Conservation (phyloP, 2,797 vertebrate species). For the Gastrophryne carolinensis region DNA sequence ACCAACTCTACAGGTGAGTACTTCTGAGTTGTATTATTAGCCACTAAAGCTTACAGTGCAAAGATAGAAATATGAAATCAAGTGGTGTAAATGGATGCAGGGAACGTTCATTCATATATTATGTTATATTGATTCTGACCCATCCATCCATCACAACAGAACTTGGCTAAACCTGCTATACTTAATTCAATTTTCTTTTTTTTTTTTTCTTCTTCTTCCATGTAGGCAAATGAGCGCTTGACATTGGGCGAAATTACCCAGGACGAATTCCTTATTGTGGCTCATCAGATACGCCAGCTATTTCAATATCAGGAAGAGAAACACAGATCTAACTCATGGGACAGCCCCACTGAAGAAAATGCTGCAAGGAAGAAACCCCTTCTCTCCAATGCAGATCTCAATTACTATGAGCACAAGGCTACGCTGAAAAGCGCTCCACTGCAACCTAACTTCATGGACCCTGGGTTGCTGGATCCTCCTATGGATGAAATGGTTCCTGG, state of each 20-base stretch:
- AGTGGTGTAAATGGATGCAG: too few species aligned
- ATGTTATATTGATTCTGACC: too few species aligned
- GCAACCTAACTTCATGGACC: conserved; percentile 74
- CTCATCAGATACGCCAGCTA: conserved; percentile 91
- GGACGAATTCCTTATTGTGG: conserved; percentile 91
- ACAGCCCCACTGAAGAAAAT: conserved; percentile 75
- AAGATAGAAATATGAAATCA: too few species aligned
- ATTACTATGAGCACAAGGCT: conserved; percentile 93
- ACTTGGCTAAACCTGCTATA: too few species aligned
- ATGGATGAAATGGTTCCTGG: conserved; percentile 70
- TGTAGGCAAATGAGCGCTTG: conserved; percentile 85
- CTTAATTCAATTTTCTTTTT: too few species aligned
- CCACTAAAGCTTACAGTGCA: too few species aligned
- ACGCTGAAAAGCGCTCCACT: conserved; percentile 92
- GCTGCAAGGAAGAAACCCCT: conserved; percentile 78
- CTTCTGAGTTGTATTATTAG: too few species aligned
- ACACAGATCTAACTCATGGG: conserved; percentile 83
- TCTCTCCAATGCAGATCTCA: conserved; percentile 82
- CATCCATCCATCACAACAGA: too few species aligned
- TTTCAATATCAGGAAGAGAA: conserved; percentile 97
- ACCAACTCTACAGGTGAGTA: too few species aligned
- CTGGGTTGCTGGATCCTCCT: conserved; percentile 70
- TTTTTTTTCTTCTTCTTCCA: background rate
- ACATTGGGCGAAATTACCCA: conserved; percentile 88
- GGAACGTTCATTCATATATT: too few species aligned